A percentile compares a stretch with the other conserved stretches of the same genome.
Conservation (phyloP, 2,888 invertebrate species). For the Agrilus mali region DNA sequence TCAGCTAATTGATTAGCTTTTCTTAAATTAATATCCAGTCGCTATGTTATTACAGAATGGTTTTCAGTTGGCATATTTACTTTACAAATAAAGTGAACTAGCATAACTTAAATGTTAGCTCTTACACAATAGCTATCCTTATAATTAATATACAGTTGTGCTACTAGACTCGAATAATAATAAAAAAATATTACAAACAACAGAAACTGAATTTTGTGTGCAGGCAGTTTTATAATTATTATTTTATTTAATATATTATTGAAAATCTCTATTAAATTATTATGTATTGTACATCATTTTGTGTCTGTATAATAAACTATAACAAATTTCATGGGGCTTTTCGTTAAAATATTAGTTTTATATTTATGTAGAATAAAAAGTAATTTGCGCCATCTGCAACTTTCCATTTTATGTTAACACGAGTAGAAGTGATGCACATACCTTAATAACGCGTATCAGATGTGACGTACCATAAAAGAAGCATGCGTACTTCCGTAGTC, state of each 20-base stretch:
- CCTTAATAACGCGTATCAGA: too few species aligned
- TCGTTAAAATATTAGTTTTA: not conserved
- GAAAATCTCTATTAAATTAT: conserved; percentile 21
- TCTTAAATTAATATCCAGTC: too few species aligned
- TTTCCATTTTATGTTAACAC: too few species aligned
- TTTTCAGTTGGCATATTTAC: too few species aligned
- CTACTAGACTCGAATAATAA: conserved; percentile 24
- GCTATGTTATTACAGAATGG: not conserved
- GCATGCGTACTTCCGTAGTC: too few species aligned
- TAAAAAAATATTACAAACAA: conserved; percentile 27
- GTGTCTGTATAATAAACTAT: conserved; percentile 37
- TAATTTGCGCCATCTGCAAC: too few species aligned
- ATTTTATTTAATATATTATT: conserved; percentile 23
- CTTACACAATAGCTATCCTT: conserved; percentile 33
- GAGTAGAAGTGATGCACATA: too few species aligned
- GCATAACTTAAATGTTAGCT: conserved; percentile 26
- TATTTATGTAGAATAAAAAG: too few species aligned
- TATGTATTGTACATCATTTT: conserved; percentile 34
- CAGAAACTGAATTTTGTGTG: conserved; percentile 28
- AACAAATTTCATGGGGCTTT: conserved; percentile 30
- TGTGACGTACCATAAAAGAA: too few species aligned
- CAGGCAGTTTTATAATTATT: conserved; percentile 22
- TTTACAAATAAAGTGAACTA: conserved; percentile 7
- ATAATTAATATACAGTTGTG: conserved; percentile 27
- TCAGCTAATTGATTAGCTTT: too few species aligned